These are phyloP conservation scores for Ibycter americanus DNA, from an alignment of 2,797 vertebrate species.

Conservation along the genomic window DNA sequence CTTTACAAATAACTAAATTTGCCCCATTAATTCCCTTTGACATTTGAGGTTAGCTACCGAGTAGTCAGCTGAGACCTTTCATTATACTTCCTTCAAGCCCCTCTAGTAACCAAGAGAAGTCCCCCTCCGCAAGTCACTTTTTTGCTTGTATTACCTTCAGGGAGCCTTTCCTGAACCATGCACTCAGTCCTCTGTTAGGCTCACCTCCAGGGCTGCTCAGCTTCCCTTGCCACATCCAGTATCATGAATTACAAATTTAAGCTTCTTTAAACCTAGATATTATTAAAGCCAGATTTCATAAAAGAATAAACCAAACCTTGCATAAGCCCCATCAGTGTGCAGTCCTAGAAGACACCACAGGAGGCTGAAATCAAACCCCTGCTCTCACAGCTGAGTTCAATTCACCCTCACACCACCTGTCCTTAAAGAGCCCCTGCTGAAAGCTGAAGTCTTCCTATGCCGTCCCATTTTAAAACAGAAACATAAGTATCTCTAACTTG, in stretches of 20 bases:
- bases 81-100: background rate
- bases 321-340: background rate
- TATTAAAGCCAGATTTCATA: background rate
- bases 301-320: background rate
- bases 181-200: background rate
- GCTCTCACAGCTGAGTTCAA: background rate
- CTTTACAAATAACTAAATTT: background rate
- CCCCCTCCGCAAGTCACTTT: background rate
- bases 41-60: background rate
- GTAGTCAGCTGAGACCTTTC: background rate
- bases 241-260: background rate
- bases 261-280: background rate
- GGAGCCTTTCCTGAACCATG: background rate
- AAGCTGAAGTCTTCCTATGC: background rate
- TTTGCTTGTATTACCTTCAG: background rate
- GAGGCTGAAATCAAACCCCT: background rate
- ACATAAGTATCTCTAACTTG: background rate
- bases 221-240: background rate
- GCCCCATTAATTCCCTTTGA: background rate
- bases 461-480: background rate
- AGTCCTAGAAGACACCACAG: background rate
- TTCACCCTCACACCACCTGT: background rate
- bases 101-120: background rate
- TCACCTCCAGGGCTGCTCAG: background rate
- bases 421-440: background rate